phyloP scores from a whole-genome alignment of 2,888 invertebrate genomes.

The Calameuta pallipes region DNA sequence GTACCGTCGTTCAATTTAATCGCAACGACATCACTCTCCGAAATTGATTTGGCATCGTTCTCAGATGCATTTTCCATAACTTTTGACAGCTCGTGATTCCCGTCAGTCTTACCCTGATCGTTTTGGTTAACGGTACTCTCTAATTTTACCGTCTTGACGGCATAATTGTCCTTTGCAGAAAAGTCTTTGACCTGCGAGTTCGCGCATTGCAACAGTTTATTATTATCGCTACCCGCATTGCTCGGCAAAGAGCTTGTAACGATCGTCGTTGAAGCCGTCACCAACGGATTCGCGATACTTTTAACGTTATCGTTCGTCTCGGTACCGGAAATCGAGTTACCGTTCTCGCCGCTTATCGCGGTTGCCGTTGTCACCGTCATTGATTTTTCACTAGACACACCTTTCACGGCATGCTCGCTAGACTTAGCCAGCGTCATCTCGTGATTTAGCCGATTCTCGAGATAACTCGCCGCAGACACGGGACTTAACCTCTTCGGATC shows the following conservation, averaged over 20 bases:
- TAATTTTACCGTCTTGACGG: slow-evolving; percentile 10
- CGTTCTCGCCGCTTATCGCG: slow-evolving; percentile 33
- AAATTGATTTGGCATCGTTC: slow-evolving; percentile 26
- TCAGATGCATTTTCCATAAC: slow-evolving; percentile 30
- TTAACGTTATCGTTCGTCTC: slow-evolving; percentile 31
- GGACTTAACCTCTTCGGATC: slow-evolving; percentile 51
- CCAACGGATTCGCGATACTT: slow-evolving; percentile 39
- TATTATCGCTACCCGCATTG: slow-evolving; percentile 39
- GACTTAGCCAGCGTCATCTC: slow-evolving; percentile 40
- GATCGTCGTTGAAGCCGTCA: slow-evolving; percentile 38
- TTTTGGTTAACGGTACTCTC: slow-evolving; percentile 27
- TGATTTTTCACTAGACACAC: slow-evolving; percentile 42
- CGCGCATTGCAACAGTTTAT: slow-evolving; percentile 51
- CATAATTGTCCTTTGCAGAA: slow-evolving; percentile 38
- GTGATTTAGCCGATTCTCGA: slow-evolving; percentile 51
- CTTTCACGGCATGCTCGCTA: slow-evolving; percentile 36
- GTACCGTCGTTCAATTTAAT: slow-evolving; percentile 49
- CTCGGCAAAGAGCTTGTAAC: slow-evolving; percentile 34
- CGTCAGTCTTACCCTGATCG: slow-evolving; percentile 42
- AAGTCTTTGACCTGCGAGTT: slow-evolving; percentile 43
- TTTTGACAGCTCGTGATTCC: slow-evolving; percentile 17
- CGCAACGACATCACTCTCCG: slow-evolving; percentile 23
- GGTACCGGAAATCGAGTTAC: slow-evolving; percentile 31
- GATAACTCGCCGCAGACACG: slow-evolving; percentile 48
- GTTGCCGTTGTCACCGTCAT: slow-evolving; percentile 57